A percentile compares a stretch with the other conserved stretches of the same genome.
Evolutionary conservation across 2,797 vertebrate species (phyloP).

Genomic region (Acanthiza pusilla): DNA sequence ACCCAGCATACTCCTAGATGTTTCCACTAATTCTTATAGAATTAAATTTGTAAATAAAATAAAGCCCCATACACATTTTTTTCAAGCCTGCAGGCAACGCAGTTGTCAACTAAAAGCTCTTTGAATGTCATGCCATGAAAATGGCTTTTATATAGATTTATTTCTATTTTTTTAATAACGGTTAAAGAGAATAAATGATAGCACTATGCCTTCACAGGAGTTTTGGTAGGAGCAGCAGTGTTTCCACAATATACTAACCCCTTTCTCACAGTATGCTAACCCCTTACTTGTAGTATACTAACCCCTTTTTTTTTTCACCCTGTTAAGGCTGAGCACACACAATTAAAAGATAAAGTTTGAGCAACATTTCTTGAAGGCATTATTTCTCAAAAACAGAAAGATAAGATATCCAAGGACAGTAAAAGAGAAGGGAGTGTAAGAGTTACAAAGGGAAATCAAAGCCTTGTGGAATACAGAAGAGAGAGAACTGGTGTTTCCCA

Average conservation of each 20-base stretch:
- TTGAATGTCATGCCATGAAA: not conserved
- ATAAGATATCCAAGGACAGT: conserved; percentile 17
- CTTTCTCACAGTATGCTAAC: not conserved
- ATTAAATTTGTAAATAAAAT: conserved; percentile 2
- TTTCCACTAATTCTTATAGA: not conserved
- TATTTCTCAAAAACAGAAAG: conserved; percentile 1
- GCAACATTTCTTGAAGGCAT: not conserved
- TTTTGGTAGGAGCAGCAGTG: not conserved
- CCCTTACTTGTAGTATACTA: not conserved
- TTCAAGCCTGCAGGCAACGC: not conserved
- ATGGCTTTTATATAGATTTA: conserved; percentile 17
- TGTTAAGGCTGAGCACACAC: not conserved
- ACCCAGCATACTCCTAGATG: not conserved
- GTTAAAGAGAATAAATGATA: not conserved
- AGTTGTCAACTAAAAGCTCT: not conserved
- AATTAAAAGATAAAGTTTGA: conserved; percentile 37
- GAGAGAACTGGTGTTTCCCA: not conserved
- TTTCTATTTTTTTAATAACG: not conserved
- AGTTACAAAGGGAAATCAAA: conserved; percentile 15
- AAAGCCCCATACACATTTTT: not conserved
- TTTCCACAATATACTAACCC: not conserved
- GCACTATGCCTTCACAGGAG: not conserved
- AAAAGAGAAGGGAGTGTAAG: not conserved
- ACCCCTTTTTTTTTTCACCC: not conserved
- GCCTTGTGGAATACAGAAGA: not conserved